Base-by-base conservation (phyloP, 1,140 invertebrate genomes). In the Brachionus paranguensis region DNA sequence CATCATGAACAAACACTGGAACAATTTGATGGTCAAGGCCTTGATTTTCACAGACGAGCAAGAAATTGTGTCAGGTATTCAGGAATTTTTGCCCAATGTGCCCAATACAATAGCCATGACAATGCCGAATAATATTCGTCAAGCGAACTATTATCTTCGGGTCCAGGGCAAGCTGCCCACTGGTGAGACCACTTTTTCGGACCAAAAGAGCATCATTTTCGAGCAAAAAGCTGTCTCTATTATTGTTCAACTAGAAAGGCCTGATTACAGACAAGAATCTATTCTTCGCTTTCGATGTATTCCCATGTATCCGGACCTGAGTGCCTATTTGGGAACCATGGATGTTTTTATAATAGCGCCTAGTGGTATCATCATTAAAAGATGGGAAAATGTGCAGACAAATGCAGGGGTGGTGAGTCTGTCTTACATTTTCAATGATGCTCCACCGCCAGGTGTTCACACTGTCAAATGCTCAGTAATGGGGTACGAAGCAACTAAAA, bases 221-320 rank as follows among this genome's bases (percentile, higher is more conserved):
- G 86, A 87, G 70, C 74, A 86, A 20, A 89, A 90, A 85, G 87
- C 88, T 29, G 86, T 87, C 0, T 88, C 96, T 0, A 95, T 98
- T 85, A 96, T 98, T 87, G 94, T 98, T 85, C 96, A 97, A 88
- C 93, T 95, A 83, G 95, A 97, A 87, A 96, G 96, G 88, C 96
- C 96, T 0, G 92, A 98, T 0, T 98, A 97, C 87, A 96, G 93
- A 92, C 96, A 97, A 89, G 93, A 94, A 10, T 94, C 97, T 88
- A 94, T 92, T 29, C 93, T 84, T 7, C 37, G 53, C n/a, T 84
- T 84, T 27, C 92, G 95, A 14, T 92, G 93, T 2, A 94, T 97
- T 84, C 95, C 95, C 0, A 95, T 97, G 78, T 94, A 94, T 86
- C 95, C 94, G 0, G 94, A 95, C 86, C 89, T 96, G 64, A 94